phyloP scores from a whole-genome alignment of 2,888 invertebrate genomes.

The Epirrhoe tristata region DNA sequence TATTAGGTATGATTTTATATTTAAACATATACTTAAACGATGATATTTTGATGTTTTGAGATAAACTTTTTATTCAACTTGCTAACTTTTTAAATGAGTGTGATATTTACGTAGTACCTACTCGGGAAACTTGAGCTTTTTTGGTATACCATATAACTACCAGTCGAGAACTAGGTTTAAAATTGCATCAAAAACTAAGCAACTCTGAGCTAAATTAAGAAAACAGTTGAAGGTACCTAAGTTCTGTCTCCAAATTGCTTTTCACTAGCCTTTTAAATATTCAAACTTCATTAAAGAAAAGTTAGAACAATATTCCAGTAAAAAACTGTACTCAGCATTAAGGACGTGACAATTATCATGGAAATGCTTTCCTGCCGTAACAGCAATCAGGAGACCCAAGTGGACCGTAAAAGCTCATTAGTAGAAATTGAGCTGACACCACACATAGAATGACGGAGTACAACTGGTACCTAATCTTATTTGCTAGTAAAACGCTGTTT shows the following conservation, averaged over 20 bases:
- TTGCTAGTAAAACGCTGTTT: background rate
- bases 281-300: background rate
- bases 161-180: no score
- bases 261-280: no score
- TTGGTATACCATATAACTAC: no score
- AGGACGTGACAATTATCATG: conserved; percentile 31
- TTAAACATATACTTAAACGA: background rate
- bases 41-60: background rate
- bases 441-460: background rate
- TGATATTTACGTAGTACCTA: no score
- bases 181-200: no score
- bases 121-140: no score
- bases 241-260: no score
- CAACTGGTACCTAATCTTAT: background rate
- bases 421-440: conserved; percentile 14
- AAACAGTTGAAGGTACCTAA: no score
- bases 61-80: background rate
- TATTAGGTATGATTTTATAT: background rate
- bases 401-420: conserved; percentile 48
- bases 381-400: conserved; percentile 35
- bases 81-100: no score
- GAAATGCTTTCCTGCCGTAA: conserved; percentile 32
- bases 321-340: conserved; percentile 18
- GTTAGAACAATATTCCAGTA: background rate
- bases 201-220: no score